Conservation (phyloP, 1,140 invertebrate genomes). For the Cyrtorhinus lividipennis region DNA sequence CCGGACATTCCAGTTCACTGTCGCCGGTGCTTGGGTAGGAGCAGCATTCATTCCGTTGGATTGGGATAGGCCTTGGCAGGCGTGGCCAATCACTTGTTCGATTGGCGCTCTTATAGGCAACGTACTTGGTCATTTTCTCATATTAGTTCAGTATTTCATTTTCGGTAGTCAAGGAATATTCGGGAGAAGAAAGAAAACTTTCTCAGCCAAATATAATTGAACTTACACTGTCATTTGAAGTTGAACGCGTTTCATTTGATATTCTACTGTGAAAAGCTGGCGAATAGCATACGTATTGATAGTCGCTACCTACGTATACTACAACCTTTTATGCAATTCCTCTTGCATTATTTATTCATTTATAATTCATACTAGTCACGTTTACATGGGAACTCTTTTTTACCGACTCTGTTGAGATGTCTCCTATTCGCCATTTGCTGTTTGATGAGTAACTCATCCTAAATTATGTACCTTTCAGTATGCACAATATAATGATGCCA, state of each 20-base stretch:
- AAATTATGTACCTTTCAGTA: too few relatives aligned
- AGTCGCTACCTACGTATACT: too few relatives aligned
- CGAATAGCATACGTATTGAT: too few relatives aligned
- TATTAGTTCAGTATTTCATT: neutral
- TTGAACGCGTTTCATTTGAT: neutral
- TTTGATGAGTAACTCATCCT: too few relatives aligned
- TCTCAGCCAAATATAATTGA: neutral
- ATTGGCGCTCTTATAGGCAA: conserved; percentile 36
- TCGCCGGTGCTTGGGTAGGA: conserved; percentile 76
- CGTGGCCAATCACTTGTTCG: conserved; percentile 63
- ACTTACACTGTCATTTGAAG: neutral
- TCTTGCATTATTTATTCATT: too few relatives aligned
- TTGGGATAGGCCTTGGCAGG: conserved; percentile 83
- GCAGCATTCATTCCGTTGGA: conserved; percentile 78
- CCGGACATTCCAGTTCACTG: conserved; percentile 40
- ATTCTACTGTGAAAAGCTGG: too few relatives aligned
- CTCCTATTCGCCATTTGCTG: too few relatives aligned
- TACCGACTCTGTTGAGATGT: too few relatives aligned
- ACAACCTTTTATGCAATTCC: too few relatives aligned
- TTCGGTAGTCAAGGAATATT: neutral
- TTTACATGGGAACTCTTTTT: too few relatives aligned
- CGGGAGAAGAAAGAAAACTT: neutral
- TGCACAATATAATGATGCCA: too few relatives aligned
- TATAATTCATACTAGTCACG: too few relatives aligned
- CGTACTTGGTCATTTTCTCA: neutral